Conservation (phyloP, 1,140 invertebrate genomes). For the Eurytemora carolleeae region DNA sequence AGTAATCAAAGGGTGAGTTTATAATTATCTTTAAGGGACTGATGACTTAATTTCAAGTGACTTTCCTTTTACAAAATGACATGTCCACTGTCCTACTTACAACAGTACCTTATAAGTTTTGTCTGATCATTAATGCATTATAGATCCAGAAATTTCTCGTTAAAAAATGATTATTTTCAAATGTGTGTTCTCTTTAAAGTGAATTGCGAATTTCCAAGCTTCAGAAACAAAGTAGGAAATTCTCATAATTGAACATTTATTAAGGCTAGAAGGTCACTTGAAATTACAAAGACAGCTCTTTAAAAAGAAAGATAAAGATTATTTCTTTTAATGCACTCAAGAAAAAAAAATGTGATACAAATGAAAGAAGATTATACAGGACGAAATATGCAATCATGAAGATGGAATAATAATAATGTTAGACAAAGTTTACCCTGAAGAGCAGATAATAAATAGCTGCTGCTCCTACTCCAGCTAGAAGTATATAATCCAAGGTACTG, state of each 20-base stretch:
- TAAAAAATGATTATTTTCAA: too few species aligned
- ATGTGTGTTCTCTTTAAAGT: too few species aligned
- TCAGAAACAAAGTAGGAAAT: too few species aligned
- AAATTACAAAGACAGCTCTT: neutral
- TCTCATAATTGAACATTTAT: too few species aligned
- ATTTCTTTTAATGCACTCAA: neutral
- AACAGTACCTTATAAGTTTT: neutral
- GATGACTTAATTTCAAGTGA: neutral
- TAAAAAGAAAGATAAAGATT: neutral
- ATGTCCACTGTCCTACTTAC: neutral
- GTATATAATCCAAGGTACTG: neutral
- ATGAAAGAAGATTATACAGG: too few species aligned
- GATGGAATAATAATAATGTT: neutral
- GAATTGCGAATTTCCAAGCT: too few species aligned
- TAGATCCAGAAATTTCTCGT: too few species aligned
- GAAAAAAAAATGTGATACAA: too few species aligned
- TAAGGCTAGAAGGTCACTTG: neutral
- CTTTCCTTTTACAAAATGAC: neutral
- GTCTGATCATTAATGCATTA: too few species aligned
- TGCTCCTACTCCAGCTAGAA: neutral
- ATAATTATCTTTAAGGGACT: neutral
- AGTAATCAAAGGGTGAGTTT: neutral
- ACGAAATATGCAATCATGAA: neutral
- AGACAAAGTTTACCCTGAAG: neutral
- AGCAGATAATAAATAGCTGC: neutral